Percentiles rank a stretch among this genome's conserved stretches.
Conservation (phyloP, 1,140 invertebrate species). For the Hestina assimilis region DNA sequence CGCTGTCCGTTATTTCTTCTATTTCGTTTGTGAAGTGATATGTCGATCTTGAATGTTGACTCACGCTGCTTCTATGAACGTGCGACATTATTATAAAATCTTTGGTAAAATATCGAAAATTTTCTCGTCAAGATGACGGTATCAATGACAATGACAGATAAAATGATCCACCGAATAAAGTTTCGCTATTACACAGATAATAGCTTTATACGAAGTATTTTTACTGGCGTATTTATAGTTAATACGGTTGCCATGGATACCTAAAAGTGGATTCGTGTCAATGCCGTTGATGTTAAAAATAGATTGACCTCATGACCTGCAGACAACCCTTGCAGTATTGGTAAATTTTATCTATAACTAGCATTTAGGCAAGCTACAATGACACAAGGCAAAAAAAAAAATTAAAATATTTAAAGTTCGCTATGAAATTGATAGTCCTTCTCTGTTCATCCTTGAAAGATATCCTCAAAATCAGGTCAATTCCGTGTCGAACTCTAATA, state of each 20-base stretch:
- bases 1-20: constrained; percentile 56
- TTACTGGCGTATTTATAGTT: no score
- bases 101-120: constrained; percentile 13
- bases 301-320: constrained; percentile 16
- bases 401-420: no score
- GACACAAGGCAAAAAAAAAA: no score
- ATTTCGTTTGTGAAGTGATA: constrained; percentile 48
- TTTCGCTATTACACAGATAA: no score
- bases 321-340: no score
- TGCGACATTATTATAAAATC: constrained; percentile 32
- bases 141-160: not conserved
- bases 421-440: no score
- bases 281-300: constrained; percentile 7
- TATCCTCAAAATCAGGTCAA: no score
- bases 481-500: no score
- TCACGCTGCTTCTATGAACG: constrained; percentile 41
- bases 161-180: not conserved
- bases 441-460: no score
- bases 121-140: not conserved
- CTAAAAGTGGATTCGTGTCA: constrained; percentile 16
- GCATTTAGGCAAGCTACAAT: no score
- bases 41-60: constrained; percentile 49
- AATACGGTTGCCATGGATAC: constrained; percentile 17
- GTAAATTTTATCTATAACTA: no score
- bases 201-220: no score